A percentile compares a stretch with the other conserved stretches of the same genome.
phyloP scores from a whole-genome alignment of 2,113 vertebrate species.

The Ptilonorhynchus violaceus region DNA sequence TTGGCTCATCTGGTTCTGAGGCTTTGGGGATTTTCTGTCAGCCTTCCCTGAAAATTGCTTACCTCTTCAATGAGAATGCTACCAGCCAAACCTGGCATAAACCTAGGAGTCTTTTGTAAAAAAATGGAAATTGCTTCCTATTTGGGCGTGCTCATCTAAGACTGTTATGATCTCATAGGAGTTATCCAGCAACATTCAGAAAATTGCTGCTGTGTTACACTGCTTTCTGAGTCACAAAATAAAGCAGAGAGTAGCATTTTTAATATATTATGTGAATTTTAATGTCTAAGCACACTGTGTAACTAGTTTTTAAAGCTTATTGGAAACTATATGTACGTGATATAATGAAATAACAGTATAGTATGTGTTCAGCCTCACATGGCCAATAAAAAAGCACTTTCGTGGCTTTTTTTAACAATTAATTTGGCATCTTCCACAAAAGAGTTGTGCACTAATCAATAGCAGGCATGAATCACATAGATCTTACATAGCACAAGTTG shows the following conservation, averaged over 20 bases:
- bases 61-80: not conserved
- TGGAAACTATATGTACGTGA: conserved; percentile 41
- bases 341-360: conserved; percentile 34
- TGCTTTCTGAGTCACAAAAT: not conserved
- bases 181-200: not conserved
- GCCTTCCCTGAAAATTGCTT: not conserved
- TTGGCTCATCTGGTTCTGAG: not conserved
- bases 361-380: conserved; percentile 28
- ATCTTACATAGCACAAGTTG: conserved; percentile 35
- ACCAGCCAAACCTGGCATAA: not conserved
- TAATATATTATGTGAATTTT: not conserved
- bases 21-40: not conserved
- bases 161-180: not conserved
- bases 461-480: conserved; percentile 39
- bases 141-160: not conserved
- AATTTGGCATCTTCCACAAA: conserved; percentile 67
- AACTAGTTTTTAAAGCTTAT: conserved; percentile 28
- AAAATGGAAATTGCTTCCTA: not conserved
- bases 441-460: conserved; percentile 45
- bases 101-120: not conserved
- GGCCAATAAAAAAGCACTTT: conserved; percentile 73
- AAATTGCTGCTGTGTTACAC: not conserved
- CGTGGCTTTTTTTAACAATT: conserved; percentile 67
- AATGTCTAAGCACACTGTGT: not conserved
- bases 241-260: not conserved